phyloP scores from a whole-genome alignment of 2,797 vertebrate genomes.

The Bradypodion pumilum region DNA sequence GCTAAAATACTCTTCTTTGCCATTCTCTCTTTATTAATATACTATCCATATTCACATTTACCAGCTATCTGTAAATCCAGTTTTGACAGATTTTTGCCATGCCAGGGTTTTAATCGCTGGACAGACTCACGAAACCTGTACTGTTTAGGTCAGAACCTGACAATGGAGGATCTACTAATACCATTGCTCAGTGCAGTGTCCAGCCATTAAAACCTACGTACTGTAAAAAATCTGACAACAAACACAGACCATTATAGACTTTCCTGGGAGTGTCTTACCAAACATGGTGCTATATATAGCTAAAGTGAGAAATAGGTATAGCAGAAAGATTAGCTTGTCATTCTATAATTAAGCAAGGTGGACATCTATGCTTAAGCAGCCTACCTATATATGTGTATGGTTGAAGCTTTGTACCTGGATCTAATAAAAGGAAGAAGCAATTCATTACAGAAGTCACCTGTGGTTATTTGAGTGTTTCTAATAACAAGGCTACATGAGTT shows the following conservation, averaged over 20 bases:
- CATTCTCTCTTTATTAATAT: not conserved
- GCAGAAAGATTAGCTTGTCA: not conserved
- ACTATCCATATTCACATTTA: not conserved
- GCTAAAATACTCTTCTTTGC: not conserved
- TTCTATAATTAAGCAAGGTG: not conserved
- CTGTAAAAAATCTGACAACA: too few relatives aligned
- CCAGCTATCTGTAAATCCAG: not conserved
- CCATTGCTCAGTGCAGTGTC: not conserved
- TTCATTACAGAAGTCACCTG: not conserved
- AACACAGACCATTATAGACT: not conserved
- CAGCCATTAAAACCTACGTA: not conserved
- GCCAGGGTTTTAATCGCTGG: not conserved
- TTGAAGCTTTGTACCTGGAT: not conserved
- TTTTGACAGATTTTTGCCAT: not conserved
- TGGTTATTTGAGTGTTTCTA: conserved; percentile 8
- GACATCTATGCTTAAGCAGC: not conserved
- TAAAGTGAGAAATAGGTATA: not conserved
- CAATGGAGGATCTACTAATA: not conserved
- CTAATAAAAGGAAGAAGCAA: conserved; percentile 26
- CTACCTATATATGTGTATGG: not conserved
- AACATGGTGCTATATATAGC: conserved; percentile 1
- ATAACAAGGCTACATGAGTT: conserved; percentile 10
- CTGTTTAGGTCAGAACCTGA: not conserved
- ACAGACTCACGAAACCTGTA: not conserved
- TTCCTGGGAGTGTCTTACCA: not conserved